Evolutionary conservation across 1,140 invertebrate genomes (phyloP).

Genomic region (Lethrus apterus): DNA sequence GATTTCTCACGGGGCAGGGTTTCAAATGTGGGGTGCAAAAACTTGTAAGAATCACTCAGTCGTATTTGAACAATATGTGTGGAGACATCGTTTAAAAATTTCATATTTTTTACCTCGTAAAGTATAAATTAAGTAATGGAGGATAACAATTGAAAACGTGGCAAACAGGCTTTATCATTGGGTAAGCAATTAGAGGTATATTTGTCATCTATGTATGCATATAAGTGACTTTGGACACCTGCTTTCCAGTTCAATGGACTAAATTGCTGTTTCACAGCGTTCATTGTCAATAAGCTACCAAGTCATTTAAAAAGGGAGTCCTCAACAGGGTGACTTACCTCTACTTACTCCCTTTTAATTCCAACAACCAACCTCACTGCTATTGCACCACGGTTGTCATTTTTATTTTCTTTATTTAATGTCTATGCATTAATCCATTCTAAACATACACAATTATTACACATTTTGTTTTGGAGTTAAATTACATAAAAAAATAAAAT

Average conservation of each 20-base stretch:
- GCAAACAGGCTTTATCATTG: too few species aligned
- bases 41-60: too few species aligned
- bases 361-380: too few species aligned
- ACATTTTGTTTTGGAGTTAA: too few species aligned
- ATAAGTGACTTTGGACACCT: slow-evolving; percentile 16
- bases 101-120: not conserved
- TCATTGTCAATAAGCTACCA: slow-evolving; percentile 8
- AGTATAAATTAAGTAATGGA: not conserved
- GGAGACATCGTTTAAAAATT: too few species aligned
- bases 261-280: slow-evolving; percentile 8
- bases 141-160: too few species aligned
- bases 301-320: slow-evolving; percentile 20
- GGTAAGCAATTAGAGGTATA: not conserved
- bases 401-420: too few species aligned
- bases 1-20: slow-evolving; percentile 36
- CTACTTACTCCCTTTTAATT: slow-evolving; percentile 11
- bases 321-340: slow-evolving; percentile 17
- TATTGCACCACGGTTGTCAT: too few species aligned
- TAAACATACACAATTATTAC: too few species aligned
- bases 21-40: slow-evolving; percentile 8
- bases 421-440: too few species aligned
- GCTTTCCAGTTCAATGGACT: slow-evolving; percentile 16
- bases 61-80: too few species aligned
- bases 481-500: too few species aligned
- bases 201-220: slow-evolving; percentile 3